phyloP scores from a whole-genome alignment of 2,797 vertebrate genomes.

The Ptychadena robeensis region DNA sequence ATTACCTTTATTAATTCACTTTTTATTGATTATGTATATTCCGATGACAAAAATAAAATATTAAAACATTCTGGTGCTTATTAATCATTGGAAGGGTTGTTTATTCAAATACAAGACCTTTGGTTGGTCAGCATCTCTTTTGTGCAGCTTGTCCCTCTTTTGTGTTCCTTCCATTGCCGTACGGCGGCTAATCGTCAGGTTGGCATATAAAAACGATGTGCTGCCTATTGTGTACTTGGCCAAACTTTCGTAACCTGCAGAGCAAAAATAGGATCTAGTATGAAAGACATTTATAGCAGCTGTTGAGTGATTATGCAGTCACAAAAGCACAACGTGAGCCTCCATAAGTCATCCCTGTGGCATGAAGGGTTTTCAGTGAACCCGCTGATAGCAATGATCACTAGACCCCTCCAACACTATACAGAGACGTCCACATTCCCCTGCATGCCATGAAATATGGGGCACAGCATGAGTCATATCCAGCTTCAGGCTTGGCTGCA shows the following conservation, averaged over 20 bases:
- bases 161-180: background rate
- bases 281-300: background rate
- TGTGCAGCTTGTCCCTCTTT: background rate
- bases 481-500: background rate
- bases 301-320: background rate
- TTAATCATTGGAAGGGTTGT: background rate
- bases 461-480: background rate
- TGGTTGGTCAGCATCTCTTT: background rate
- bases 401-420: background rate
- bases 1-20: background rate
- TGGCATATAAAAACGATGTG: background rate
- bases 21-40: slow-evolving; percentile 1
- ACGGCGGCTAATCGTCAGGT: background rate
- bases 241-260: background rate
- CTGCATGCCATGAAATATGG: background rate
- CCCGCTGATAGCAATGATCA: background rate
- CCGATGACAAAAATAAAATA: background rate
- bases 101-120: background rate
- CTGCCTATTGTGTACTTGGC: background rate
- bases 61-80: slow-evolving; percentile 2
- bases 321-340: background rate
- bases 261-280: background rate
- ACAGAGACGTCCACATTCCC: too few relatives aligned
- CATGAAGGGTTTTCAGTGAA: background rate
- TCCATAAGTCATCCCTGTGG: background rate